Evolutionary conservation across 2,888 invertebrate species (phyloP), one percentile per base, ranked within the genome.

Genomic region (Galeruca laticollis): DNA sequence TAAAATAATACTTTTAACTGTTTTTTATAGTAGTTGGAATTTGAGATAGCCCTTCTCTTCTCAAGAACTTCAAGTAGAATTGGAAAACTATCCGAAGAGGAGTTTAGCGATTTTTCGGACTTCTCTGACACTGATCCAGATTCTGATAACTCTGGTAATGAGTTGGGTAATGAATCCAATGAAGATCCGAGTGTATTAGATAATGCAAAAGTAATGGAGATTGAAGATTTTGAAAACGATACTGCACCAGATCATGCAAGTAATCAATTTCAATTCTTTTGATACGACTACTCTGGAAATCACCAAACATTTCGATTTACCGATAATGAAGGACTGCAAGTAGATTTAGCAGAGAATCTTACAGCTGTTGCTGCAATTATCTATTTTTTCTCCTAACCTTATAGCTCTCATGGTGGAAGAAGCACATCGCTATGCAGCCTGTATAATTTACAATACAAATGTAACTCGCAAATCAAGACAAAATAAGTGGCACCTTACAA

Each of bases 391-490:
- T 47, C 26, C 40, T 60, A 47, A 47, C 26, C 47, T 60, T 9
- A 60, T 60, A 47, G 60, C n/a, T 47, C 43, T 21, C 43, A 59
- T 59, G 40, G 60, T 60, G 20, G 43, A 60, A 60, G 40, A 60
- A 60, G 40, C 60, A 40, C 40, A 60, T 60, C 60, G 43, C 60
- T 60, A 40, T 60, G 20, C 60, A 40, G 40, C 18, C 40, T 60
- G 40, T 60, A 40, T 60, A 60, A 60, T 60, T 60, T 21, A 26
- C 60, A 60, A 60, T 60, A 47, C 60, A 26, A 60, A 43, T 43
- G 43, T 43, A 2, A 43, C 43, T 40, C 40, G 40, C 11, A 40
- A 40, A 40, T 40, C 40, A 40, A 40, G 40, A 40, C 37, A 43
- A 33, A 57, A 57, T 35, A 33, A 57, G 35, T 33, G 57, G 60